Evolutionary conservation across 1,140 invertebrate species (phyloP).

Genomic region (Hormaphis cornu): DNA sequence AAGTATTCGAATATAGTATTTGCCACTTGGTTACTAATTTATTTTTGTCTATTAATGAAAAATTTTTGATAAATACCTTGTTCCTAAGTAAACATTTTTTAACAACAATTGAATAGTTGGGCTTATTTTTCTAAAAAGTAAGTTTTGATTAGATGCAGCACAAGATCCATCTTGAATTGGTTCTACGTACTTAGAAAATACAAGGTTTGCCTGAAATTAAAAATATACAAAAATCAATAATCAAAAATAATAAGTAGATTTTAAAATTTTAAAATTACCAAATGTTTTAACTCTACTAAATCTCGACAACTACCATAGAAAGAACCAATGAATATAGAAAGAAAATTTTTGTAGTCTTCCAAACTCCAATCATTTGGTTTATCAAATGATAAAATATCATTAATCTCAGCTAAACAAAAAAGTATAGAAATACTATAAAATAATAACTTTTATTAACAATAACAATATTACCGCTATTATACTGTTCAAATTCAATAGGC

Average conservation of each 20-base stretch:
- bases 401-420: constrained; percentile 52
- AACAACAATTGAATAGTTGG: constrained; percentile 62
- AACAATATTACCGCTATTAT: constrained; percentile 6
- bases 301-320: constrained; percentile 72
- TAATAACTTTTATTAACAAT: constrained; percentile 16
- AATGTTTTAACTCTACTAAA: constrained; percentile 57
- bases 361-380: constrained; percentile 38
- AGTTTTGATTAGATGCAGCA: constrained; percentile 49
- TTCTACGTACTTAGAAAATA: constrained; percentile 37
- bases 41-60: too few relatives aligned
- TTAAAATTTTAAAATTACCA: constrained; percentile 59
- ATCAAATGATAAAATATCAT: constrained; percentile 56
- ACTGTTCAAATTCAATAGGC: constrained; percentile 38
- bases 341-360: constrained; percentile 66
- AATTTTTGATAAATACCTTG: too few relatives aligned
- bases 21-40: too few relatives aligned
- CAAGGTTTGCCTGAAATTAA: constrained; percentile 35
- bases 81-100: constrained; percentile 66
- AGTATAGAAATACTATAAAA: background rate
- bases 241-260: constrained; percentile 19
- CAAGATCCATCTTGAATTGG: constrained; percentile 34
- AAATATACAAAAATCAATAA: constrained; percentile 21
- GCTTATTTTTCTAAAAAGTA: constrained; percentile 68
- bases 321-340: constrained; percentile 68
- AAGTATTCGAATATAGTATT: too few relatives aligned